Percentiles rank a stretch among this genome's conserved stretches.
phyloP scores from a whole-genome alignment of 2,888 invertebrate genomes.

The Pycnomerus fuliginosus region DNA sequence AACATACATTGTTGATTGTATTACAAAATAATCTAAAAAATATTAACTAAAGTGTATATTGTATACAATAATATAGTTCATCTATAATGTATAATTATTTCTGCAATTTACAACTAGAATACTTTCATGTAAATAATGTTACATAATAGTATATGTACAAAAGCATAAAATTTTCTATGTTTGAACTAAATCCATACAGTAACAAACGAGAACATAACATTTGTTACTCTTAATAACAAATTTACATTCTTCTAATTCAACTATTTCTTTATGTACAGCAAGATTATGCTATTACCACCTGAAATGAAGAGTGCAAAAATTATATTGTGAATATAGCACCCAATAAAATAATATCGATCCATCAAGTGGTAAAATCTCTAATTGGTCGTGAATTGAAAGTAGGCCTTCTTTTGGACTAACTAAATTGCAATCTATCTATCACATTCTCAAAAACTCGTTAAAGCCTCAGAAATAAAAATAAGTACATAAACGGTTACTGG shows the following conservation, averaged over 20 bases:
- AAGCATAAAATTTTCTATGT: slow-evolving; percentile 21
- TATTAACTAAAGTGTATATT: slow-evolving; percentile 31
- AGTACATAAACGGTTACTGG: too few relatives aligned
- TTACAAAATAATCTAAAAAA: slow-evolving; percentile 37
- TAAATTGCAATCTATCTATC: too few relatives aligned
- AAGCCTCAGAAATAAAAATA: too few relatives aligned
- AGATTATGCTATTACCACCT: slow-evolving; percentile 10
- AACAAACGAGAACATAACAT: slow-evolving; percentile 19
- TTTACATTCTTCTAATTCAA: slow-evolving; percentile 17
- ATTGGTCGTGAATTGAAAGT: slow-evolving; percentile 14
- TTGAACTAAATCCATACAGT: slow-evolving; percentile 19
- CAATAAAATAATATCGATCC: slow-evolving; percentile 20
- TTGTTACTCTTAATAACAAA: slow-evolving; percentile 23
- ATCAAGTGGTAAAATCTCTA: slow-evolving; percentile 11
- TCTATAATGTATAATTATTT: slow-evolving; percentile 28
- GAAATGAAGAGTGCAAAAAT: slow-evolving; percentile 10
- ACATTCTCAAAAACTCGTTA: too few relatives aligned
- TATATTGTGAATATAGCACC: slow-evolving; percentile 11
- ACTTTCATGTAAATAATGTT: slow-evolving; percentile 17
- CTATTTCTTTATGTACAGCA: slow-evolving; percentile 21
- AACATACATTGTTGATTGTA: slow-evolving; percentile 34
- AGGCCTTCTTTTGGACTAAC: too few relatives aligned
- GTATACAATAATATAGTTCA: slow-evolving; percentile 25
- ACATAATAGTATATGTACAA: slow-evolving; percentile 26
- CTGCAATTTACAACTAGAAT: slow-evolving; percentile 24